A percentile compares a stretch with the other conserved stretches of the same genome.
Conservation (phyloP, 2,888 invertebrate species). For the Eristalis intricaria region DNA sequence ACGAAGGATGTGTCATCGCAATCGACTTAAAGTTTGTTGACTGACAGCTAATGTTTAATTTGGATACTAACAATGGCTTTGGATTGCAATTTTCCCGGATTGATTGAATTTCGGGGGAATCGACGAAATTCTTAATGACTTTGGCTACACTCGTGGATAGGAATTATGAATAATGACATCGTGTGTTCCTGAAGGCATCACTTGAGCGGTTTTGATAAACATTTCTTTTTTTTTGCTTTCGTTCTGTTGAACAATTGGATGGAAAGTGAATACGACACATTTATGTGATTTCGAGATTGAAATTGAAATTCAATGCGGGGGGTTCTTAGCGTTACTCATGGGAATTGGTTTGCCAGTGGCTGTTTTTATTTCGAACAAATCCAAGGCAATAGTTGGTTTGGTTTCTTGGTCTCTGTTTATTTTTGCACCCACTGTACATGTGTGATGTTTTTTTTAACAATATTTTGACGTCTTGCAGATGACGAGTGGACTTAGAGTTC, state of each 20-base stretch:
- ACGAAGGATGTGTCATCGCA: conserved; percentile 7
- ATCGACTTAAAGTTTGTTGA: conserved; percentile 20
- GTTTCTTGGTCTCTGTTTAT: no score
- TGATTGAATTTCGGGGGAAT: background rate
- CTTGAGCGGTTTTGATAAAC: background rate
- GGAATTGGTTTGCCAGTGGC: no score
- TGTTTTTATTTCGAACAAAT: no score
- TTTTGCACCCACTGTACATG: no score
- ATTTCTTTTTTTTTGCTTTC: background rate
- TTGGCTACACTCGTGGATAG: background rate
- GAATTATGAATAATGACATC: background rate
- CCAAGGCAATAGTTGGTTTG: no score
- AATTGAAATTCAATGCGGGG: no score
- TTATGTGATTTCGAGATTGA: background rate
- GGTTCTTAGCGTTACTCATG: no score
- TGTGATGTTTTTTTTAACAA: no score
- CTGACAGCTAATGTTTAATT: conserved; percentile 31
- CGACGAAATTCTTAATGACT: background rate
- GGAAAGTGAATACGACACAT: background rate
- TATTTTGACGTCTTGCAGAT: no score
- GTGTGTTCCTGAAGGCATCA: background rate
- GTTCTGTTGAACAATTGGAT: background rate
- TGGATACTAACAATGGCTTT: conserved; percentile 23
- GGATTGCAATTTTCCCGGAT: conserved; percentile 2
- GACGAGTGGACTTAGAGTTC: no score